Percentiles rank a stretch among this genome's conserved stretches.
Conservation (phyloP, 2,888 invertebrate genomes). For the Bhutanitis thaidina region DNA sequence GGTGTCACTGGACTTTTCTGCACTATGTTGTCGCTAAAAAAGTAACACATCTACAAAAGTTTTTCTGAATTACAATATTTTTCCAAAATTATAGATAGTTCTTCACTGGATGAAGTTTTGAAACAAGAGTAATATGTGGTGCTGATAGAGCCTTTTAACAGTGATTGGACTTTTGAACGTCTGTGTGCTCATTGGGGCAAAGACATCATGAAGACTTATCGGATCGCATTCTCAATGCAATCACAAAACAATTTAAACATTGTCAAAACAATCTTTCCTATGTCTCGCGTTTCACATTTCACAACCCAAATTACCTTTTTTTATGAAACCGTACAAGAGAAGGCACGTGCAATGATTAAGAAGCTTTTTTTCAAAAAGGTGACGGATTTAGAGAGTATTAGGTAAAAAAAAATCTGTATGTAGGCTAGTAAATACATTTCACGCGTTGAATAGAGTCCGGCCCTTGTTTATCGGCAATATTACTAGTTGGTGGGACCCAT, state of each 20-base stretch:
- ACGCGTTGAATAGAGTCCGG: conserved; percentile 77
- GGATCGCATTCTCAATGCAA: no score
- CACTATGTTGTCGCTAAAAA: no score
- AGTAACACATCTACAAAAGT: no score
- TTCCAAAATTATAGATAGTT: conserved; percentile 30
- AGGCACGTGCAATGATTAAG: conserved; percentile 59
- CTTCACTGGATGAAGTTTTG: conserved; percentile 29
- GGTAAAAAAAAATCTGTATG: conserved; percentile 74
- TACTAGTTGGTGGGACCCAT: conserved; percentile 84
- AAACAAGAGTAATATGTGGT: conserved; percentile 69
- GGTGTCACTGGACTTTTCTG: conserved; percentile 50
- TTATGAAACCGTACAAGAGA: conserved; percentile 46
- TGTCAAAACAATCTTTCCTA: conserved; percentile 57
- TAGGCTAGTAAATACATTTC: conserved; percentile 81
- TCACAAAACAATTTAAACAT: no score
- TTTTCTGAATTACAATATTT: conserved; percentile 46
- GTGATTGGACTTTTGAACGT: conserved; percentile 75
- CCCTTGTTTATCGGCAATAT: conserved; percentile 77
- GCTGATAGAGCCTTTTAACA: conserved; percentile 73
- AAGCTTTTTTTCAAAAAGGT: conserved; percentile 66
- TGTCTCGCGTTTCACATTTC: conserved; percentile 73
- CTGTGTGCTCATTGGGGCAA: conserved; percentile 66
- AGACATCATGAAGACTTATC: conserved; percentile 66
- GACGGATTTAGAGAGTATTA: conserved; percentile 71
- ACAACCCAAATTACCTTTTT: conserved; percentile 72